Base-by-base conservation (phyloP, 2,888 invertebrate species). In the Parelbella ahira region DNA sequence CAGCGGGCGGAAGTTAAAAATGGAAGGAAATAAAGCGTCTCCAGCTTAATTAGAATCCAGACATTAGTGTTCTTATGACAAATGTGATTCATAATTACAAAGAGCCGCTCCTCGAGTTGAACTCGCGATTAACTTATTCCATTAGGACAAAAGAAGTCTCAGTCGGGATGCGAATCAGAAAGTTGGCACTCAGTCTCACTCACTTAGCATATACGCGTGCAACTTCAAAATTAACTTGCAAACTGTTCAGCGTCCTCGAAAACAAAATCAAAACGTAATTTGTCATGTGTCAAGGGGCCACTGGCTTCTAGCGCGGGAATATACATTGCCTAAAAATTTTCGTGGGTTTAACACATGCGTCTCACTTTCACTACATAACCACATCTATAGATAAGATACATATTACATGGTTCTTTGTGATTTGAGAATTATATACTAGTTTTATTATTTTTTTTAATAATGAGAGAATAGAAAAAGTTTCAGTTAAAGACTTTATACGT, bases 241-340 rank as follows among this genome's bases (percentile, higher is more conserved):
- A 58, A 58, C 61, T 59, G 60, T 68, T 67, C 55, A 57, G 53
- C 56, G 54, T 58, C 58, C 57, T 54, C 51, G 53, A 59, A 58
- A 74, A 71, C 70, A 69, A 72, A 73, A 77, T 76, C 66, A 74
- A 73, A 75, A 75, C 60, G 68, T 68, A 70, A 82, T 79, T 78
- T 78, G 67, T 77, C 76, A 78, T 63, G 57, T 64, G 68, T 68
- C 68, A 63, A 48, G 51, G 50, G 38, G 51, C 56, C 32, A 37
- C 41, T 43, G 45, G 20, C 42, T 25, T 36, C 49, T 45, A 37
- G 13, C 7, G 20, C 7, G 27, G 37, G 10, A 36, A 36, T n/a
- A 36, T 27, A 11, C 18, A 37, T 37, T 12, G 27, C 18, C 18
- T 19, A 37, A 37, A 27, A 37, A n/a, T 36, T 36, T 25, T 37